A percentile compares a stretch with the other conserved stretches of the same genome.
phyloP scores from a whole-genome alignment of 2,113 vertebrate species.

The Aspidoscelis tigris region DNA sequence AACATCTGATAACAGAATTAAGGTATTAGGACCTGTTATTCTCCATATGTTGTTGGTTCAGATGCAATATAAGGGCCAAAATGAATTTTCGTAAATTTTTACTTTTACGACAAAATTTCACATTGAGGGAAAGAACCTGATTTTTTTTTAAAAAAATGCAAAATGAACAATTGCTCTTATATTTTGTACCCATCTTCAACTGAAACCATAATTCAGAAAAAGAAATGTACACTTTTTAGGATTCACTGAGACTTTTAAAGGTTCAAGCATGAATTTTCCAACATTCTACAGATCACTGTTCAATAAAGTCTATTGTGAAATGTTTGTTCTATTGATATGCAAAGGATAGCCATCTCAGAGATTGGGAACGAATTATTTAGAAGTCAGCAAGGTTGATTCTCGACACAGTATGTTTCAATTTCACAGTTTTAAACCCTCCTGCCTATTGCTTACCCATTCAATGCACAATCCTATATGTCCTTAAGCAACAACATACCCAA shows the following conservation, averaged over 20 bases:
- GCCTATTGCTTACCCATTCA: slow-evolving; percentile 46
- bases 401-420: accelerated
- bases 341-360: background rate
- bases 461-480: slow-evolving; percentile 9
- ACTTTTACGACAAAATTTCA: background rate
- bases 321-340: background rate
- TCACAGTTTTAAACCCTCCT: slow-evolving; percentile 19
- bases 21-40: background rate
- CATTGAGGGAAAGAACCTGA: background rate
- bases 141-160: background rate
- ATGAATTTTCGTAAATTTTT: background rate
- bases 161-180: background rate
- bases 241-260: background rate
- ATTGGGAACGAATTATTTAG: slow-evolving; percentile 4
- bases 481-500: background rate
- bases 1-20: background rate
- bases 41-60: background rate
- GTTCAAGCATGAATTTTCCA: background rate
- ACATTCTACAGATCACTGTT: background rate
- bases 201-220: background rate
- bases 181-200: background rate
- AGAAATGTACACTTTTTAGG: background rate
- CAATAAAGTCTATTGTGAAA: slow-evolving; percentile 19
- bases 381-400: background rate
- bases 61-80: background rate